A percentile compares a stretch with the other conserved stretches of the same genome.
Conservation (phyloP, 2,113 vertebrate genomes). For the Brachyhypopomus gauderio region DNA sequence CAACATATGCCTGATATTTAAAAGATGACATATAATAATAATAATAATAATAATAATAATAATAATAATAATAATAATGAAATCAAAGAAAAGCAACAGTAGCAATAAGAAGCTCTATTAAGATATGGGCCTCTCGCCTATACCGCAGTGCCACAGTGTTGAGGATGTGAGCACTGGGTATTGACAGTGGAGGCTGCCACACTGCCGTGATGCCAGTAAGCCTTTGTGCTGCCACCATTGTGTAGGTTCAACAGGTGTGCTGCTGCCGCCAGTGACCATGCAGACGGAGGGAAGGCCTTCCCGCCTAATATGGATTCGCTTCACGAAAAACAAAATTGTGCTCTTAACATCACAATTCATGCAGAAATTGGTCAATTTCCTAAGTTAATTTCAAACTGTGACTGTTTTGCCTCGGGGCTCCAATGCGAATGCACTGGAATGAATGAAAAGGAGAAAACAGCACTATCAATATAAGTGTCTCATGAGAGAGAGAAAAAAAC, state of each 20-base stretch:
- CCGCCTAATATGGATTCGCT: background rate
- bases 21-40: constrained; percentile 64
- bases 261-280: constrained; percentile 87
- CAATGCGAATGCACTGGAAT: no score
- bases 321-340: background rate
- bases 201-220: constrained; percentile 84
- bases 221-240: constrained; percentile 94
- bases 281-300: constrained; percentile 1
- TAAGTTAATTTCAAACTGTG: constrained; percentile 17
- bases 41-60: constrained; percentile 53
- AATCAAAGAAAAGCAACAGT: constrained; percentile 59
- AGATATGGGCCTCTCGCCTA: constrained; percentile 74
- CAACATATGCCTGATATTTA: constrained; percentile 49
- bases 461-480: background rate
- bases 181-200: constrained; percentile 75
- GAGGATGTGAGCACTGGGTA: constrained; percentile 60
- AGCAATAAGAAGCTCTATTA: constrained; percentile 72
- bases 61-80: constrained; percentile 56
- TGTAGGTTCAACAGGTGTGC: constrained; percentile 70
- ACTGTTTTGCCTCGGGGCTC: no score
- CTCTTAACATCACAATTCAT: background rate
- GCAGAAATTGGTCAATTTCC: no score
- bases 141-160: constrained; percentile 63
- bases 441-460: no score
- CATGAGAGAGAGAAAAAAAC: background rate